These are phyloP conservation scores for Thecocarcelia acutangulata DNA, from an alignment of 2,888 invertebrate genomes.

Conservation along the genomic window DNA sequence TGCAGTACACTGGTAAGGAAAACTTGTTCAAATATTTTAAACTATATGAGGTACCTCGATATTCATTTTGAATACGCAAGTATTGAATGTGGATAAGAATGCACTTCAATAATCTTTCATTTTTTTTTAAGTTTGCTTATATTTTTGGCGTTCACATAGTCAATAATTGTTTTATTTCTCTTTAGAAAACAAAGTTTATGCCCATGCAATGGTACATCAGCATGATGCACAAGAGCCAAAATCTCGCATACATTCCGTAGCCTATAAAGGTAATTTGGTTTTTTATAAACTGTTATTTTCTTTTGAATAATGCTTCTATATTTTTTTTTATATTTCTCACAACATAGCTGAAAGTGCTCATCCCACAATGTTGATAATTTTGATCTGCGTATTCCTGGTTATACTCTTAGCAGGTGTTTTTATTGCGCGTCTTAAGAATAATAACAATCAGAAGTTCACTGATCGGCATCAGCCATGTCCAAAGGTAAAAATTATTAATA, in stretches of 20 bases:
- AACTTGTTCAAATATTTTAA: too few species aligned
- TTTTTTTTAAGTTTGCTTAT: too few species aligned
- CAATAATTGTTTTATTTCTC: constrained; percentile 8
- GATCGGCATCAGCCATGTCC: constrained; percentile 80
- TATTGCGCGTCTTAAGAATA: constrained; percentile 79
- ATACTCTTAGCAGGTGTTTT: constrained; percentile 80
- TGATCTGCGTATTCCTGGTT: constrained; percentile 80
- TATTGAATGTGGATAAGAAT: too few species aligned
- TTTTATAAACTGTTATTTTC: neutral
- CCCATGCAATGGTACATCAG: constrained; percentile 80
- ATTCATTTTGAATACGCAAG: too few species aligned
- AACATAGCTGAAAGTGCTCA: constrained; percentile 78
- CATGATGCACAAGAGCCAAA: constrained; percentile 80
- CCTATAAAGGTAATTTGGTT: constrained; percentile 77
- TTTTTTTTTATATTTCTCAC: neutral
- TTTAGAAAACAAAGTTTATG: constrained; percentile 81
- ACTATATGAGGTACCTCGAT: too few species aligned
- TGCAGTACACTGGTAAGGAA: constrained; percentile 35
- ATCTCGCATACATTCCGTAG: constrained; percentile 77
- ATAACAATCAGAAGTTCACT: constrained; percentile 77
- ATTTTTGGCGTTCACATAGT: too few species aligned
- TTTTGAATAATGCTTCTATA: neutral
- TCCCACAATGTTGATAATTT: constrained; percentile 80
- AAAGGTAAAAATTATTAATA: constrained; percentile 74
- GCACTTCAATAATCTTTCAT: too few species aligned